Base-by-base conservation (phyloP, 2,888 invertebrate genomes). In the Taphrorychus bicolor region DNA sequence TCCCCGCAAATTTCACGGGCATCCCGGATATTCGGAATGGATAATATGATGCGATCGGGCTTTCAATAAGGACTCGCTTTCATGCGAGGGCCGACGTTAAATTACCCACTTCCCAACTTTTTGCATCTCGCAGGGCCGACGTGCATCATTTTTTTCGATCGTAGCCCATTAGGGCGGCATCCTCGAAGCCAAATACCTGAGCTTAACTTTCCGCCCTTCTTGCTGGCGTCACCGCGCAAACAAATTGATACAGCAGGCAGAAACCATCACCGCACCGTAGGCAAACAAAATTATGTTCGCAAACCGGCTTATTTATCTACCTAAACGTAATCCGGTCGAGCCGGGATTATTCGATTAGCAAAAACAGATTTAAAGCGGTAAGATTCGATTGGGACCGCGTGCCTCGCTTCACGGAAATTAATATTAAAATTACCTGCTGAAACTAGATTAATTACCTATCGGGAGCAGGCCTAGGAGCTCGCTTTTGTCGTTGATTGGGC, bases 1-100 rank as follows among this genome's bases (percentile, higher is more conserved):
- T 63, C 63, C 56, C 56, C 40, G 21, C 48, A 63, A 63, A 56
- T 49, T 63, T 45, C 45, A 22, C 41, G 14, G 45, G 22, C 58
- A 45, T 42, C 14, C 58, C 22, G 45, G 21, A 45, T 58, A 45
- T 45, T 16, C 45, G 21, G 45, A 58, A 58, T 23, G 58, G 58
- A 45, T 58, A 58, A 58, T 58, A 58, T 45, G 58, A 45, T 23
- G 58, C 21, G 58, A 58, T 45, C 11, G 45, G 40, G 56, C 56
- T 56, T 56, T 56, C 32, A 56, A 42, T 58, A 58, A 24, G 56
- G 21, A 19, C 14, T 58, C 58, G 21, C 42, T 58, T 58, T 45
- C 22, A 56, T 45, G 40, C 9, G 17, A 45, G 14, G 5, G 14
- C 14, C 7, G 45, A 45, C 16, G 17, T 11, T 45, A 45, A 45